phyloP scores from a whole-genome alignment of 2,113 vertebrate species.

The Sceloporus tristichus region DNA sequence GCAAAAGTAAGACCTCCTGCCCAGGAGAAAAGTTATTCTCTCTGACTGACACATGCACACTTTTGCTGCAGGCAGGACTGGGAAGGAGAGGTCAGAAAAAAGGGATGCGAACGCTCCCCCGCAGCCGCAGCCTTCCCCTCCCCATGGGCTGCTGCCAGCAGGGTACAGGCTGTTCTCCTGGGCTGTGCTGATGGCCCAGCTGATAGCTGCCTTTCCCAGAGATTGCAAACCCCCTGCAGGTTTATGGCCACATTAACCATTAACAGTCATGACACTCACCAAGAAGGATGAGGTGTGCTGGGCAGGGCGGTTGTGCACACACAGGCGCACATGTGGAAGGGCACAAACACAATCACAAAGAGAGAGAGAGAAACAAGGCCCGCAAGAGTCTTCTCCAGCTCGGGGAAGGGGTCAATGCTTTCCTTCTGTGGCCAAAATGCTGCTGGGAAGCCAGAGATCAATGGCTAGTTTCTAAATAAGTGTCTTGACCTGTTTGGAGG shows the following conservation, averaged over 20 bases:
- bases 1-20: too few species aligned
- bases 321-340: not conserved
- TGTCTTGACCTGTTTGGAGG: too few species aligned
- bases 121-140: not conserved
- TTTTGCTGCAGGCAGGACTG: rapidly evolving
- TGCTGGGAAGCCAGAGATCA: too few species aligned
- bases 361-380: not conserved
- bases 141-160: not conserved
- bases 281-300: not conserved
- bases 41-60: too few species aligned
- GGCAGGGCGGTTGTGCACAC: not conserved
- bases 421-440: too few species aligned
- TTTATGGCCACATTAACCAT: constrained; percentile 68
- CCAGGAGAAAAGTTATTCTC: too few species aligned
- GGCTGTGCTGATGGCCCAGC: not conserved
- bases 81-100: not conserved
- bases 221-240: not conserved
- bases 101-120: constrained; percentile 43
- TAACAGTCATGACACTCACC: constrained; percentile 29
- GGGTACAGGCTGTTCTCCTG: constrained; percentile 61
- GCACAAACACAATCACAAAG: not conserved
- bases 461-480: too few species aligned
- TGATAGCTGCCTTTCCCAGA: constrained; percentile 41
- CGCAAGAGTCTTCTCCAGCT: not conserved
- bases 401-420: too few species aligned